Percentiles rank a stretch among this genome's conserved stretches.
Evolutionary conservation across 2,888 invertebrate genomes (phyloP).

Genomic region (Trichopria drosophilae): DNA sequence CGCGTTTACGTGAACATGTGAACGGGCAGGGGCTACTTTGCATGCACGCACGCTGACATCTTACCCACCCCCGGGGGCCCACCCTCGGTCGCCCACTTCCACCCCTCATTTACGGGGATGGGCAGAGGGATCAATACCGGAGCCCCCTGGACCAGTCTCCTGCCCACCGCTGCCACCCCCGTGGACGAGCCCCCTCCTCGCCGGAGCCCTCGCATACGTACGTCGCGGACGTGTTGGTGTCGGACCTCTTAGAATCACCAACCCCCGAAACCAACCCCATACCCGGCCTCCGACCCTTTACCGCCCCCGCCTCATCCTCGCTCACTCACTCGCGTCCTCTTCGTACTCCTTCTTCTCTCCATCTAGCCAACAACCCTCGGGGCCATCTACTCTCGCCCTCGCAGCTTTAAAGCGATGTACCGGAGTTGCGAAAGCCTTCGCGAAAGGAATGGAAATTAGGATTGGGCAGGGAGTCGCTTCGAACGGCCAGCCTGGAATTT

Average conservation of each 20-base stretch:
- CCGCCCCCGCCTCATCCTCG: constrained; percentile 27
- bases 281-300: constrained; percentile 29
- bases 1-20: constrained; percentile 24
- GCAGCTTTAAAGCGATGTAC: constrained; percentile 54
- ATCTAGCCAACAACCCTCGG: constrained; percentile 45
- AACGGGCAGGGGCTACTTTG: constrained; percentile 53
- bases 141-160: constrained; percentile 41
- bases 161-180: constrained; percentile 51
- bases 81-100: constrained; percentile 25
- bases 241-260: constrained; percentile 57
- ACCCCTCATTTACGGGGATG: constrained; percentile 45
- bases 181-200: constrained; percentile 21
- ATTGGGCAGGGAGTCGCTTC: constrained; percentile 12
- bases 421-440: constrained; percentile 38
- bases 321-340: constrained; percentile 20
- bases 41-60: constrained; percentile 58
- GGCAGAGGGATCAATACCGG: constrained; percentile 56
- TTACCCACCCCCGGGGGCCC: constrained; percentile 53
- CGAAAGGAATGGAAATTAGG: constrained; percentile 21
- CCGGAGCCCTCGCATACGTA: constrained; percentile 30
- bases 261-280: constrained; percentile 46
- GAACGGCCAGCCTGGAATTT: too few species aligned
- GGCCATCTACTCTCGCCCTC: constrained; percentile 46
- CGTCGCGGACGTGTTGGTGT: constrained; percentile 51
- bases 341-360: constrained; percentile 30